Evolutionary conservation across 2,888 invertebrate species (phyloP), one percentile per base, ranked within the genome.

Genomic region (Eudasyphora cyanicolor): DNA sequence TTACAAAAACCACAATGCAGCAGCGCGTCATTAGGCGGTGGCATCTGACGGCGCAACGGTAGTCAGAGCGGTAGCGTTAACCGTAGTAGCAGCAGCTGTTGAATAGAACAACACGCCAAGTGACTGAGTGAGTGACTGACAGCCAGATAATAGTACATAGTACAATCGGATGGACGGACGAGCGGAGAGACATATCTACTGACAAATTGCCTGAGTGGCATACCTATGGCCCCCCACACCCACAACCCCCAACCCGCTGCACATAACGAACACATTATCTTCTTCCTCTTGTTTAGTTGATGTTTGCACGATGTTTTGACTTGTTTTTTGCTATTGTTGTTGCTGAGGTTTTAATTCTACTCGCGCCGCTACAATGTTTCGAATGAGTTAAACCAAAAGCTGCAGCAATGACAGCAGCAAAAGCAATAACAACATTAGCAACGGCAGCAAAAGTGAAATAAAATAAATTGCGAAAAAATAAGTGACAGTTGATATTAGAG

Each of bases 1-100:
- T 84, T 73, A 54, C 49, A 73, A 32, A 78, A 79, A 81, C 81
- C 78, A 76, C 81, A 78, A 74, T 42, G 38, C 57, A 57, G n/a
- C n/a, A n/a, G n/a, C n/a, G n/a, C 27, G 42, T 1, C 73, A 64
- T 29, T 17, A 24, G 51, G 32, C 45, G 24, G 19, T 12, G 49
- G 29, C 27, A n/a, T n/a, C n/a, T n/a, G 29, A 17, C 17, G 17
- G n/a, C n/a, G n/a, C n/a, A n/a, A n/a, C n/a, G n/a, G 49, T 49
- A 6, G 17, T n/a, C n/a, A n/a, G 17, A 14, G 14, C 24, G 29
- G 51, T 32, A 29, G 67, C 12, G 14, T n/a, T n/a, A n/a, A n/a
- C n/a, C n/a, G 67, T 24, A 67, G 17, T 17, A 38, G 19, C 38
- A 67, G 24, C 42, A 42, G 67, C 67, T n/a, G 67, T 17, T 60